Conservation (phyloP, 2,888 invertebrate genomes). For the Cephus sareptanus region DNA sequence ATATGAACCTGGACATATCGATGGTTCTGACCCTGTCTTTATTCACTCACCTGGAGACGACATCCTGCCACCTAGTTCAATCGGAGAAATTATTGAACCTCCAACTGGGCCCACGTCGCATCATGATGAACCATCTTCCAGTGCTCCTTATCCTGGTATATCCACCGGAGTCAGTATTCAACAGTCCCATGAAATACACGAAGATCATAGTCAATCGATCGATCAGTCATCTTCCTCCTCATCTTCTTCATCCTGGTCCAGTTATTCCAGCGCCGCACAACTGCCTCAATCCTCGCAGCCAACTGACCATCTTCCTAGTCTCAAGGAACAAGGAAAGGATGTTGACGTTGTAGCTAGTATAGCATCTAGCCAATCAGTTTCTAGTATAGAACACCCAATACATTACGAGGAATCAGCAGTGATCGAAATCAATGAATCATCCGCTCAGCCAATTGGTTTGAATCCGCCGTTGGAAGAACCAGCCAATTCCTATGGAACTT, state of each 20-base stretch:
- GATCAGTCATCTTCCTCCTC: not conserved
- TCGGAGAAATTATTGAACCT: slow-evolving; percentile 6
- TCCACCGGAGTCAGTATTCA: slow-evolving; percentile 6
- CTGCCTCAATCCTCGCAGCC: not conserved
- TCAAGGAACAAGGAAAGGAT: slow-evolving; percentile 46
- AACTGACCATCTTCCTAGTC: not conserved
- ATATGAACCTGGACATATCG: slow-evolving; percentile 27
- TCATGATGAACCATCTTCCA: not conserved
- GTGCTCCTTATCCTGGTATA: not conserved
- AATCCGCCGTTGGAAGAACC: slow-evolving; percentile 32
- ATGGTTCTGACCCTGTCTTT: not conserved
- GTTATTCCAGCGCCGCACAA: not conserved
- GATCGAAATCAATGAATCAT: slow-evolving; percentile 66
- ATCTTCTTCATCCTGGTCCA: not conserved
- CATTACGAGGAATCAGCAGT: slow-evolving; percentile 77
- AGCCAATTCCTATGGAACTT: slow-evolving; percentile 8
- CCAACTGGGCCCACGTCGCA: slow-evolving; percentile 2
- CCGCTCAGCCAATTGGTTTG: slow-evolving; percentile 13
- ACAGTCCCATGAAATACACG: slow-evolving; percentile 16
- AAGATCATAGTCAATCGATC: slow-evolving; percentile 12
- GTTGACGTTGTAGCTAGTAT: slow-evolving; percentile 74
- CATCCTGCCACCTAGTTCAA: not conserved
- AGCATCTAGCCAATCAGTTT: slow-evolving; percentile 75
- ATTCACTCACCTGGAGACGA: not conserved
- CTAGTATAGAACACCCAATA: slow-evolving; percentile 79